Percentiles rank a stretch among this genome's conserved stretches.
These are phyloP conservation scores for Ophonus ardosiacus DNA, from an alignment of 2,888 invertebrate species.

Conservation along the genomic window DNA sequence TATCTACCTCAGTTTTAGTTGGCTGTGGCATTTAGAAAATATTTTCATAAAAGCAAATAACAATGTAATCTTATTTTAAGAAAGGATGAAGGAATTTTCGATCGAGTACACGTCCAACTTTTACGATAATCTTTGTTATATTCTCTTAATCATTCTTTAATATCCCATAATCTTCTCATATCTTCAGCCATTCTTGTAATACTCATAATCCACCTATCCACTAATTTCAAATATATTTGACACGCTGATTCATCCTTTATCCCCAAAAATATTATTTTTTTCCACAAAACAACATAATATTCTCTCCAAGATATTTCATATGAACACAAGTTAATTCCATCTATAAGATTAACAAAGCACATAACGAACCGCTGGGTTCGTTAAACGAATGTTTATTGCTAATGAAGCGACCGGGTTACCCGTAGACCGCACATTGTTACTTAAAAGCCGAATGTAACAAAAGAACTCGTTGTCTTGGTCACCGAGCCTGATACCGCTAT, in stretches of 20 bases:
- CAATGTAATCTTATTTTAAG: too few relatives aligned
- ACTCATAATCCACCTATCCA: slow-evolving; percentile 5
- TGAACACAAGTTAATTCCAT: neutral
- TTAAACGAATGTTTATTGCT: slow-evolving; percentile 44
- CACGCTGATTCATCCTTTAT: slow-evolving; percentile 18
- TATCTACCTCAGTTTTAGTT: too few relatives aligned
- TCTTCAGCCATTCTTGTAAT: slow-evolving; percentile 6
- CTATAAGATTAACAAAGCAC: neutral
- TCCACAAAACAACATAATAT: too few relatives aligned
- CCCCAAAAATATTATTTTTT: neutral
- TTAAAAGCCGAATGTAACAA: slow-evolving; percentile 36
- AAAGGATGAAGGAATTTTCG: neutral
- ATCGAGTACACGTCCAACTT: neutral
- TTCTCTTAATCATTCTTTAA: slow-evolving; percentile 18
- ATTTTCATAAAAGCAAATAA: too few relatives aligned
- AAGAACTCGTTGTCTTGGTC: slow-evolving; percentile 58
- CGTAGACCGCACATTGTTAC: slow-evolving; percentile 35
- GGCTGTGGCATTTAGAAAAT: too few relatives aligned
- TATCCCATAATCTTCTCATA: slow-evolving; percentile 6
- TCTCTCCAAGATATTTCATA: neutral
- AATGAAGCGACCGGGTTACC: slow-evolving; percentile 45
- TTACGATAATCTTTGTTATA: slow-evolving; percentile 32
- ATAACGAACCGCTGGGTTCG: neutral
- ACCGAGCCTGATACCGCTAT: slow-evolving; percentile 7
- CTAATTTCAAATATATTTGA: slow-evolving; percentile 11